These are phyloP conservation scores for Austrolebias charrua DNA, from an alignment of 2,797 vertebrate species.

Conservation along the genomic window DNA sequence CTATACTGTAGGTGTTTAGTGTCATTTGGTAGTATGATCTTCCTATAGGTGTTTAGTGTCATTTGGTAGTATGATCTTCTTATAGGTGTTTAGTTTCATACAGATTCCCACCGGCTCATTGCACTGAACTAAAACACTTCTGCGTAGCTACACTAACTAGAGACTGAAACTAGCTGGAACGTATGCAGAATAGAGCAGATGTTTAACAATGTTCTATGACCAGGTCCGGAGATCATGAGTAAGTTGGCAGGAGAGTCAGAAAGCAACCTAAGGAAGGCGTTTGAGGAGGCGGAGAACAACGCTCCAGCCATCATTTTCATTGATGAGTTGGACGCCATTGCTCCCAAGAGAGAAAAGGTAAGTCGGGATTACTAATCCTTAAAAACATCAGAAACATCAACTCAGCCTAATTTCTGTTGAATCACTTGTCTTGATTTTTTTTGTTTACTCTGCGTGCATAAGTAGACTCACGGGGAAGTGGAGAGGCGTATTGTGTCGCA, in stretches of 20 bases:
- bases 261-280: constrained; percentile 95
- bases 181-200: neutral
- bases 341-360: constrained; percentile 97
- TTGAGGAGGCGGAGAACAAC: constrained; percentile 96
- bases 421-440: neutral
- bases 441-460: constrained; percentile 4
- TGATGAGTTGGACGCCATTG: constrained; percentile 94
- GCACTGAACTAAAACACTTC: too few relatives aligned
- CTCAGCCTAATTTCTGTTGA: neutral
- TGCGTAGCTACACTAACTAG: neutral
- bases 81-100: too few relatives aligned
- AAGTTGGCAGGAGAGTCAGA: constrained; percentile 96
- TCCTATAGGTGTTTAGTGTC: too few relatives aligned
- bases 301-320: constrained; percentile 97
- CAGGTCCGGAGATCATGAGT: constrained; percentile 98
- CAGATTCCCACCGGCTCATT: too few relatives aligned
- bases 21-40: too few relatives aligned
- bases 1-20: too few relatives aligned
- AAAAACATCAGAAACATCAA: neutral
- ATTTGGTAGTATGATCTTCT: too few relatives aligned
- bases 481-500: constrained; percentile 95
- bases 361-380: neutral
- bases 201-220: constrained; percentile 24
- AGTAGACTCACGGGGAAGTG: constrained; percentile 93
- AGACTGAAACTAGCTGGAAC: neutral